Base-by-base conservation (phyloP, 2,888 invertebrate genomes). In the Cosmopolites sordidus region DNA sequence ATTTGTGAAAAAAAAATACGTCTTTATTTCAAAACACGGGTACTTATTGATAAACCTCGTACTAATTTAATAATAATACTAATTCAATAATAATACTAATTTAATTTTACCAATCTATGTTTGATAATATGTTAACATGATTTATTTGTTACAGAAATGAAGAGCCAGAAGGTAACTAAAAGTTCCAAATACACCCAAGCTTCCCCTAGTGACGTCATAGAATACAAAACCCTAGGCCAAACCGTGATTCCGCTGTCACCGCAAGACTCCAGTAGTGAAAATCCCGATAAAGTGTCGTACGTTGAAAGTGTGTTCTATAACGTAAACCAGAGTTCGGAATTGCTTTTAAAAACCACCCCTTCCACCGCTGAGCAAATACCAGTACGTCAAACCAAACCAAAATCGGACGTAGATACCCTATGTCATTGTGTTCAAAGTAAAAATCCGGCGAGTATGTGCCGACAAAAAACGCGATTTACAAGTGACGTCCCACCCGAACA, bases 101-200 rank as follows among this genome's bases (percentile, higher is more conserved):
- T n/a, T n/a, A n/a, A n/a, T n/a, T n/a, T n/a, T n/a, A n/a, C n/a
- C n/a, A n/a, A n/a, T n/a, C n/a, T n/a, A n/a, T n/a, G n/a, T n/a
- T n/a, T n/a, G n/a, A n/a, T n/a, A n/a, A n/a, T n/a, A n/a, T n/a
- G n/a, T n/a, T n/a, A n/a, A n/a, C n/a, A 29, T 29, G 6, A 8
- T 27, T 37, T 59, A 56, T 14, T 58, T 3, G 41, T 40, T 40
- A 11, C 37, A 60, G 58, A 44, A 16, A 64, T 64, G 64, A 64
- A 63, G 62, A 61, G 57, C 14, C 63, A 63, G 47, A 64, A 62
- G 43, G 59, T 61, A 12, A 73, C 71, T 66, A 73, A 72, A 60
- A 69, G 69, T 17, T 72, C 73, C 39, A 73, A 73, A 58, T 73
- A 71, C 62, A 73, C 71, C 6, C 72, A 72, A 60, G 73, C 72